Evolutionary conservation across 1,140 invertebrate species (phyloP).

Genomic region (Drosophila santomea): DNA sequence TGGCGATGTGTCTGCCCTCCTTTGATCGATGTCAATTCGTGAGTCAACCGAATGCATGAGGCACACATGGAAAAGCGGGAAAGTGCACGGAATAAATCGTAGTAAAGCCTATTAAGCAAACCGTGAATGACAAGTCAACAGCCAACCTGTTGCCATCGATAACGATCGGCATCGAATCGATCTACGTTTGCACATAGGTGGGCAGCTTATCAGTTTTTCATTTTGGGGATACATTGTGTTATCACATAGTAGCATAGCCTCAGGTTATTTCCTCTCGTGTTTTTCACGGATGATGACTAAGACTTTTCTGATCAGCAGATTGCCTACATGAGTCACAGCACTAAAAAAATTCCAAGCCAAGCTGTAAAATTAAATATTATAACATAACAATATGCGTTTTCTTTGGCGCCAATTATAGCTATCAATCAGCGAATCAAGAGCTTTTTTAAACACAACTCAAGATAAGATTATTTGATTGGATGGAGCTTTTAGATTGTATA

Average conservation of each 20-base stretch:
- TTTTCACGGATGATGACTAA: neutral
- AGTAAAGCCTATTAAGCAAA: constrained; percentile 13
- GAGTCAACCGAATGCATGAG: constrained; percentile 48
- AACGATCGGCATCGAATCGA: neutral
- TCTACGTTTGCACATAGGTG: neutral
- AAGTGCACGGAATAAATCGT: constrained; percentile 37
- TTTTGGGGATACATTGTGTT: neutral
- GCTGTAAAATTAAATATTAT: no score
- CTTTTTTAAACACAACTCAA: constrained; percentile 15
- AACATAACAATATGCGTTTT: neutral
- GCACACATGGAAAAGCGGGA: constrained; percentile 4
- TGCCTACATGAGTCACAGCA: neutral
- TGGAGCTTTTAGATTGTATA: constrained; percentile 14
- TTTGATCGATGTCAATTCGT: constrained; percentile 76
- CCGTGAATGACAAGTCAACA: neutral
- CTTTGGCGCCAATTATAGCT: constrained; percentile 4
- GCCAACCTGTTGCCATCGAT: constrained; percentile 7
- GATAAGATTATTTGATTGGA: constrained; percentile 33
- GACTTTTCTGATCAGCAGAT: neutral
- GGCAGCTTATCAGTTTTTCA: neutral
- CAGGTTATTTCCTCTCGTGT: neutral
- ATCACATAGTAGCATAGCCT: neutral
- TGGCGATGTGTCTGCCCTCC: constrained; percentile 44
- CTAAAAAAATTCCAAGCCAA: no score
- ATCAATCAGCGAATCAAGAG: constrained; percentile 22